Evolutionary conservation across 2,888 invertebrate genomes (phyloP).

Genomic region (Bimastos eiseni): DNA sequence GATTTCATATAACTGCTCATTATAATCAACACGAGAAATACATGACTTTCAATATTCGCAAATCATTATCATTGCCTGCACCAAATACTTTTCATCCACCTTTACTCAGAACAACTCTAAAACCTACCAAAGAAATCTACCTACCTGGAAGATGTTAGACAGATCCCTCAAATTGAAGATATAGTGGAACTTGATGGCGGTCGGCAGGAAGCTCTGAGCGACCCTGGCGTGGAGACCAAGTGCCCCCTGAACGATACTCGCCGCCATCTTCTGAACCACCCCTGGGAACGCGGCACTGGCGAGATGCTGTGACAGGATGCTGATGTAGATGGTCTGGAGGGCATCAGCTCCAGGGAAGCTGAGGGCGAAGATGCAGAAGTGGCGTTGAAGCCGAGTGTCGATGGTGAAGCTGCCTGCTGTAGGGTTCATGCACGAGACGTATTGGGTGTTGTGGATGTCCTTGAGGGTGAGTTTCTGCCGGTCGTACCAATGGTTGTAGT

Average conservation of each 20-base stretch:
- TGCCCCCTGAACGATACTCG: constrained; percentile 79
- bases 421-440: constrained; percentile 96
- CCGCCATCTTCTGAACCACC: constrained; percentile 72
- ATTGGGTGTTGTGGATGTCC: constrained; percentile 94
- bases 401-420: constrained; percentile 96
- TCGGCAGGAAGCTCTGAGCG: constrained; percentile 85
- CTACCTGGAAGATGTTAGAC: constrained; percentile 90
- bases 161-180: constrained; percentile 92
- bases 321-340: constrained; percentile 82
- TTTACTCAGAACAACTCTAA: background rate
- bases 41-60: too few species aligned
- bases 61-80: too few species aligned
- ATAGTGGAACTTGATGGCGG: constrained; percentile 94
- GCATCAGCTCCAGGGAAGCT: constrained; percentile 85
- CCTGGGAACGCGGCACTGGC: constrained; percentile 58
- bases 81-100: too few species aligned
- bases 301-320: constrained; percentile 70
- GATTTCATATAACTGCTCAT: too few species aligned
- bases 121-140: background rate
- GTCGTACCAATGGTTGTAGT: constrained; percentile 96
- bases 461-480: constrained; percentile 83
- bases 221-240: constrained; percentile 84
- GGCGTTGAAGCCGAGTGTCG: constrained; percentile 82
- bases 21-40: too few species aligned
- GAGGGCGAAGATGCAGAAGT: constrained; percentile 64